These are phyloP conservation scores for Adelognathus sp. DNA, from an alignment of 2,888 invertebrate genomes.

Conservation along the genomic window DNA sequence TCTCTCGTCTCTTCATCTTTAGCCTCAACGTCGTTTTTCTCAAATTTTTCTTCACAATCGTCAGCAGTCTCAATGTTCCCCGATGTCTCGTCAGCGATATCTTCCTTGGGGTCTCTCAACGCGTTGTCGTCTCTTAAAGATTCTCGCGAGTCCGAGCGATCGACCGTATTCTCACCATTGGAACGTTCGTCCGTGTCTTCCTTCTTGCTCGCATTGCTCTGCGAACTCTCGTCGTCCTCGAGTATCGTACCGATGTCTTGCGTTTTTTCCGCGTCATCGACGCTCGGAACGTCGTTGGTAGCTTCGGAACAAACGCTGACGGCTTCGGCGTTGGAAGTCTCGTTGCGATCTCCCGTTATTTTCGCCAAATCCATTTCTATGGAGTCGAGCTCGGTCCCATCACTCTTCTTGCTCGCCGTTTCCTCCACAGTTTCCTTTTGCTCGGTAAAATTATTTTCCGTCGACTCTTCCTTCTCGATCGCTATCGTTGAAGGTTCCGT, in stretches of 20 bases:
- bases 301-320: constrained; percentile 69
- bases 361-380: constrained; percentile 71
- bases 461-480: constrained; percentile 11
- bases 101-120: constrained; percentile 51
- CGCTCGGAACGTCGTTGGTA: constrained; percentile 65
- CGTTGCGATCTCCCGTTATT: constrained; percentile 72
- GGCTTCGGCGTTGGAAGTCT: constrained; percentile 65
- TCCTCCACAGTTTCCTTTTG: constrained; percentile 31
- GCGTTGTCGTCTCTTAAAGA: constrained; percentile 66
- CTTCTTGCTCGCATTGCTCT: constrained; percentile 64
- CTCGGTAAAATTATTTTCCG: constrained; percentile 35
- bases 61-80: constrained; percentile 22
- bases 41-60: constrained; percentile 20
- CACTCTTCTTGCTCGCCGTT: constrained; percentile 26
- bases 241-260: constrained; percentile 73
- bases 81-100: constrained; percentile 46
- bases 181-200: constrained; percentile 65
- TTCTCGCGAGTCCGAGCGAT: constrained; percentile 65
- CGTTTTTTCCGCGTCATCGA: constrained; percentile 73
- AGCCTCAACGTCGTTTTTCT: constrained; percentile 51
- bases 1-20: constrained; percentile 38
- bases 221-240: constrained; percentile 70
- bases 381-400: constrained; percentile 63
- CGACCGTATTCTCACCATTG: constrained; percentile 62
- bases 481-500: background rate